These are phyloP conservation scores for Furnarius figulus DNA, from an alignment of 2,113 vertebrate genomes.

Conservation along the genomic window DNA sequence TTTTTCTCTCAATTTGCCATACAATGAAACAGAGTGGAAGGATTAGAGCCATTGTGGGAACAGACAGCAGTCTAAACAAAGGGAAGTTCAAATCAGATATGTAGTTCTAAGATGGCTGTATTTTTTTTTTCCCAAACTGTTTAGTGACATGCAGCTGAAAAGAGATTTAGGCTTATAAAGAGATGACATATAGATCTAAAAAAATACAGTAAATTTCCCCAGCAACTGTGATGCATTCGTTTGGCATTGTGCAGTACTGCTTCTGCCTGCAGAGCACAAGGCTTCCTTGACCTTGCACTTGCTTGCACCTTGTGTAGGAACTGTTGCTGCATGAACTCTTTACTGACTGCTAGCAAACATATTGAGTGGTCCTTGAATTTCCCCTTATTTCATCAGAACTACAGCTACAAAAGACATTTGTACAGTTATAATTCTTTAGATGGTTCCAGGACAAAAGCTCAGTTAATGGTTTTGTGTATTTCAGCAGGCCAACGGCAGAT, in stretches of 20 bases:
- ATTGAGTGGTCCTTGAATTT: not conserved
- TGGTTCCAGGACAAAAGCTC: not conserved
- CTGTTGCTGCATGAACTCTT: not conserved
- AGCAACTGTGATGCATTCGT: not conserved
- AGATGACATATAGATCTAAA: not conserved
- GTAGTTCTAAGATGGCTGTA: not conserved
- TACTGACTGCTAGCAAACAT: not conserved
- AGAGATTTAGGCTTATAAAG: not conserved
- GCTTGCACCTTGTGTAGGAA: not conserved
- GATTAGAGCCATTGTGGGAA: not conserved
- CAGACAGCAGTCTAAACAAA: not conserved
- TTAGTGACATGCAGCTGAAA: not conserved
- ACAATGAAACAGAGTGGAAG: not conserved
- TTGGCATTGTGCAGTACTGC: not conserved
- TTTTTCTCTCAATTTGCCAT: not conserved
- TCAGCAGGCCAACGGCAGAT: not conserved
- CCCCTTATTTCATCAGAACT: not conserved
- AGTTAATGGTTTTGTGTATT: not conserved
- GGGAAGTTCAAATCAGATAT: not conserved
- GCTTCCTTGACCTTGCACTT: not conserved
- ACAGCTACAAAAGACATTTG: not conserved
- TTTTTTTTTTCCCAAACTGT: not conserved
- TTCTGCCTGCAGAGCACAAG: constrained; percentile 16
- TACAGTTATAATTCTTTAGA: not conserved
- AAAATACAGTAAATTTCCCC: not conserved